phyloP scores from a whole-genome alignment of 2,888 invertebrate genomes.

The Epinotia brunnichana region DNA sequence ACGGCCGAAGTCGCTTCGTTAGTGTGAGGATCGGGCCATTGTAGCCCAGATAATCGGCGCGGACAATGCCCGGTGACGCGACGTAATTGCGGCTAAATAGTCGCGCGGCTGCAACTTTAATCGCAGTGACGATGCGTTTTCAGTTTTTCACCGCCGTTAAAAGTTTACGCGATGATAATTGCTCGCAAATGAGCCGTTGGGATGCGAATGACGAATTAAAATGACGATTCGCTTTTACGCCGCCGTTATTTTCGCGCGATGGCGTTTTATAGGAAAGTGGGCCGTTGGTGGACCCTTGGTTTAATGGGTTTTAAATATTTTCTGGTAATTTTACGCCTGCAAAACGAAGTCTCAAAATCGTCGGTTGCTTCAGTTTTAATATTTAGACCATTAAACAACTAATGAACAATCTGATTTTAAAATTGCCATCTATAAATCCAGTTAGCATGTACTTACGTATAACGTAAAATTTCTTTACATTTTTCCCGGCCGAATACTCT shows the following conservation, averaged over 20 bases:
- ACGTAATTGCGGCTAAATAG: conserved; percentile 80
- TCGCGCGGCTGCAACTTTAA: conserved; percentile 50
- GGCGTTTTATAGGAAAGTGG: conserved; percentile 55
- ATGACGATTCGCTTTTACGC: conserved; percentile 68
- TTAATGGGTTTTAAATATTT: conserved; percentile 40
- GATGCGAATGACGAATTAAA: conserved; percentile 69
- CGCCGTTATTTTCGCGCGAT: conserved; percentile 69
- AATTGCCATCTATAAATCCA: conserved; percentile 20
- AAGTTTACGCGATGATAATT: conserved; percentile 75
- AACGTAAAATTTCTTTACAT: conserved; percentile 51
- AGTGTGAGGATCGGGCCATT: conserved; percentile 77
- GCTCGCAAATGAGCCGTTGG: conserved; percentile 69
- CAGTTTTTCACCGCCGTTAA: conserved; percentile 60
- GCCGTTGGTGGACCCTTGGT: conserved; percentile 29
- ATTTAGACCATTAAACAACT: background rate
- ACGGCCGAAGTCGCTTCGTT: conserved; percentile 80
- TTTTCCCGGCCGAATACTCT: conserved; percentile 55
- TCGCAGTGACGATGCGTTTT: conserved; percentile 44
- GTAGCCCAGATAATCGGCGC: conserved; percentile 73
- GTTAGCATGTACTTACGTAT: conserved; percentile 4
- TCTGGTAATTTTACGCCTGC: background rate
- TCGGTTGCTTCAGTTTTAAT: background rate
- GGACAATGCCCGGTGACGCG: conserved; percentile 80
- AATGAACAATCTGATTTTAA: conserved; percentile 10
- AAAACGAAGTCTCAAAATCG: background rate